Conservation (phyloP, 2,797 vertebrate species). For the Perodicticus potto region DNA sequence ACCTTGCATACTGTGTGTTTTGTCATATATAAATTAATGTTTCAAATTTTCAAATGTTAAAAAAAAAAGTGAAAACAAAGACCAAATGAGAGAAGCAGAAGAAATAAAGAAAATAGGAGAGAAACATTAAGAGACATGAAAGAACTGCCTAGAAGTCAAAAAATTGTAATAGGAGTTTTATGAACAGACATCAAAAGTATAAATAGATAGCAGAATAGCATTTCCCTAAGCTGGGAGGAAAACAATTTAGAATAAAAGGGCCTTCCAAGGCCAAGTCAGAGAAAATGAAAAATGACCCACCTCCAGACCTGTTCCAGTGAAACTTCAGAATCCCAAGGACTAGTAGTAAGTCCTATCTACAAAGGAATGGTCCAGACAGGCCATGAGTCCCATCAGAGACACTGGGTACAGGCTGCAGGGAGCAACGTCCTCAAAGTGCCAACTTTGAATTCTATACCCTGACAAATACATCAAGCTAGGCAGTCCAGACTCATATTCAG, state of each 20-base stretch:
- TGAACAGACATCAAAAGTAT: not conserved
- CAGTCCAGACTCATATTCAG: not conserved
- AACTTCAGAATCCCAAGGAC: not conserved
- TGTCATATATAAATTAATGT: not conserved
- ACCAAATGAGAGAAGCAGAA: not conserved
- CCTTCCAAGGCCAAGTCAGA: not conserved
- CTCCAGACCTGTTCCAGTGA: not conserved
- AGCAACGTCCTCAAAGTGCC: not conserved
- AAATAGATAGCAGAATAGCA: not conserved
- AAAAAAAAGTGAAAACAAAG: constrained; percentile 12
- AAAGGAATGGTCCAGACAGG: not conserved
- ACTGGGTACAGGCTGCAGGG: not conserved
- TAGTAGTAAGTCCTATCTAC: not conserved
- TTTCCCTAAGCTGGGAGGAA: not conserved
- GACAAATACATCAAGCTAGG: not conserved
- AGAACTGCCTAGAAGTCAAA: not conserved
- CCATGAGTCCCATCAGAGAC: not conserved
- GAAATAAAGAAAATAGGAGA: not conserved
- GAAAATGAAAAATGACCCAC: not conserved
- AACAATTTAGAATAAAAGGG: not conserved
- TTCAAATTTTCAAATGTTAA: not conserved
- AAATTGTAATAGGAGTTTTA: not conserved
- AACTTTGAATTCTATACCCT: not conserved
- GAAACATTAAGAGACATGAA: not conserved
- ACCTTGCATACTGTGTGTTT: not conserved